Evolutionary conservation across 2,888 invertebrate species (phyloP), one percentile per base, ranked within the genome.

Genomic region (Acanthococcus lagerstroemiae): DNA sequence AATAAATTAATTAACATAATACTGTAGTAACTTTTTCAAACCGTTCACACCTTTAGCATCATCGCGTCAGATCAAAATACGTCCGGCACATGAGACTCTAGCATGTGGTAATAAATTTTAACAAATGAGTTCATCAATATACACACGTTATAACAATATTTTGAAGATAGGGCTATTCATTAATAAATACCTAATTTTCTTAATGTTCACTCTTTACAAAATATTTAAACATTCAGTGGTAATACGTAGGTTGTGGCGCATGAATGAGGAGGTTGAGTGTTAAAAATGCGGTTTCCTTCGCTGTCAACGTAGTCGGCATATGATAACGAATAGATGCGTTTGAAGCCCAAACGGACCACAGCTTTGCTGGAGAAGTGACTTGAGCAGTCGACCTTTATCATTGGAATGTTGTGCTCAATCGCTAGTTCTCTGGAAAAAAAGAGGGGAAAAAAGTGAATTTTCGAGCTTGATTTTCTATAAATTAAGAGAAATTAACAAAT

Each of bases 341-440:
- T 81, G 76, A 87, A 89, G 48, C 87, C 88, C 24, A 84, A 76
- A 71, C 83, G 82, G 69, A 84, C 83, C 58, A 88, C 83, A 0
- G 88, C 83, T 74, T 82, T 82, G 0, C 87, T 87, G 1, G 89
- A 88, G 75, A 82, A 90, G 67, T 83, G 81, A 72, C 89, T 90
- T 4, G 86, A 84, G 68, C 89, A 88, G 71, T 89, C 84, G 48
- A 84, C 82, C 25, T 88, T 81, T 67, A 87, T 80, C 6, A 88
- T 76, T 65, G 79, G 78, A 68, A 82, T 80, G 24, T 80, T 79
- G 58, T 77, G 75, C 65, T 82, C 77, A 68, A 75, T 76, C 25
- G 80, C 81, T 17, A 82, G 73, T 67, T 81, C 80, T 72, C 86
- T 87, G 80, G 22, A 83, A 82, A 70, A 68, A 69, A 70, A 65